phyloP scores from a whole-genome alignment of 2,888 invertebrate genomes.

The Camponotus fellah region DNA sequence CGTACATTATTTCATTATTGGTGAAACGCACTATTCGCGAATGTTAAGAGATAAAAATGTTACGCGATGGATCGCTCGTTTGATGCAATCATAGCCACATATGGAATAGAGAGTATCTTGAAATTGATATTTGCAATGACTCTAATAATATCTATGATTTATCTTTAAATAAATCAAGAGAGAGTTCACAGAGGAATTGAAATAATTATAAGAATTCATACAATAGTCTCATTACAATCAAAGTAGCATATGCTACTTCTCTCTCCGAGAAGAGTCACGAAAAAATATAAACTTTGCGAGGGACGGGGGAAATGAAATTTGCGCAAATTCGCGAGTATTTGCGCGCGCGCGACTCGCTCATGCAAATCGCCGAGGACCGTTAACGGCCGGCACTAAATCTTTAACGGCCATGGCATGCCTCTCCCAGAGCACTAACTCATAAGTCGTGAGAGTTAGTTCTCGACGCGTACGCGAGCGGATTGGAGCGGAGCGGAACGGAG shows the following conservation, averaged over 20 bases:
- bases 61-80: background rate
- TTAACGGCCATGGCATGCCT: constrained; percentile 73
- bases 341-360: constrained; percentile 68
- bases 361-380: constrained; percentile 76
- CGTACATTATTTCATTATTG: constrained; percentile 59
- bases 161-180: background rate
- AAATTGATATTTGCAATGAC: background rate
- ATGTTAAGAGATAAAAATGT: background rate
- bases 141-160: background rate
- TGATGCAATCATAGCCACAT: background rate
- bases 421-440: constrained; percentile 77
- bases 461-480: constrained; percentile 60
- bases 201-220: background rate
- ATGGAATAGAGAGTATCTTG: background rate
- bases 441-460: constrained; percentile 70
- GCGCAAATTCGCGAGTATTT: constrained; percentile 55
- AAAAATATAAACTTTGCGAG: background rate
- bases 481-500: constrained; percentile 44
- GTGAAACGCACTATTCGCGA: constrained; percentile 56
- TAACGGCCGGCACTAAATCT: constrained; percentile 79
- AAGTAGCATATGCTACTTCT: background rate
- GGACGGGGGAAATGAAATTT: constrained; percentile 45
- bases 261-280: background rate
- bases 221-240: background rate
- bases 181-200: background rate